Evolutionary conservation across 2,888 invertebrate genomes (phyloP), one percentile per base, ranked within the genome.

Genomic region (Uropetala carovei): DNA sequence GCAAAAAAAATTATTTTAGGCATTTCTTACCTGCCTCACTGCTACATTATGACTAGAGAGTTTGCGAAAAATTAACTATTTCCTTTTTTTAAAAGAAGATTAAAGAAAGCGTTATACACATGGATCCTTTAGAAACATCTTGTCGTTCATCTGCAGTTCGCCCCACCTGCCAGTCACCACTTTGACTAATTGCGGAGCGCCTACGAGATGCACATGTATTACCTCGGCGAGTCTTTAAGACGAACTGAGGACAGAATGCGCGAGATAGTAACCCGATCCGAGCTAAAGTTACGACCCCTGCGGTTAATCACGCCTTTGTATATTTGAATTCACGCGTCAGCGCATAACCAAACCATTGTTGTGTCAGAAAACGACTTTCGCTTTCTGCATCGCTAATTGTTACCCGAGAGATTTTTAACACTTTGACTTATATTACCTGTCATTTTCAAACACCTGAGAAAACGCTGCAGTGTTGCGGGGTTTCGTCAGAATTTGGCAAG

Each of bases 271-370:
- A 75, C 75, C 22, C 16, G n/a, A 22, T n/a, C 68, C 68, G 64
- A 16, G 64, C 64, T n/a, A 64, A 68, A 68, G n/a, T 11, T 22
- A 22, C 22, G 9, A 22, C 68, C 68, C 10, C 75, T 5, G 22
- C 75, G 27, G 11, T 75, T 75, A 75, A 75, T 75, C 75, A 22
- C 13, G 4, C 22, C 75, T 10, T 27, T 13, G 22, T 22, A 75
- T 27, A 75, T 75, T 75, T 75, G 27, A 75, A 27, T 75, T 75
- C 75, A 75, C 75, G 27, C 75, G n/a, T 75, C 75, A 75, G 75
- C 22, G 27, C 75, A 4, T 27, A 75, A 27, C 22, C 75, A 13
- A 27, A 22, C 75, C 75, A 75, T 75, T 75, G 75, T 75, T 75
- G 22, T 75, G 27, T 13, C 14, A 75, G 22, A 27, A 27, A 22